phyloP scores from a whole-genome alignment of 1,140 invertebrate genomes.

The Theocolax elegans region DNA sequence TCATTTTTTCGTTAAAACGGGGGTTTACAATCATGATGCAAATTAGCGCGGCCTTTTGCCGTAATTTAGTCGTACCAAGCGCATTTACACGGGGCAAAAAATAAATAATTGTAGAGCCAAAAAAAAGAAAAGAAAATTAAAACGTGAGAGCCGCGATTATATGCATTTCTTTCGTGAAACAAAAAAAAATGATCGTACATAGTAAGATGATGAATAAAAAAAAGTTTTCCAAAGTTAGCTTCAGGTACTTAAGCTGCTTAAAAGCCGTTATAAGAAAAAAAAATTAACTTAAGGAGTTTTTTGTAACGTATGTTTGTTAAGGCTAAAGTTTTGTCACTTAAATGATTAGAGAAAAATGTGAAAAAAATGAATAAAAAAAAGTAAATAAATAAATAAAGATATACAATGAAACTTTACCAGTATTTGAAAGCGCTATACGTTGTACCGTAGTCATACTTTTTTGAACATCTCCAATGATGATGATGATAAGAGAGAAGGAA shows the following conservation, averaged over 20 bases:
- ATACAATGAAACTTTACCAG: conserved; percentile 57
- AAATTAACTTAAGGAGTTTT: conserved; percentile 63
- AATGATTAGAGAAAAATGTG: conserved; percentile 32
- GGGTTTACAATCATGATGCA: too few relatives aligned
- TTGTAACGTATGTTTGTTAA: conserved; percentile 67
- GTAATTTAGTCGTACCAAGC: conserved; percentile 66
- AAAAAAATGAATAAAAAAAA: not conserved
- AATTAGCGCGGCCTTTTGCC: conserved; percentile 54
- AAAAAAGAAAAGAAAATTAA: conserved; percentile 4
- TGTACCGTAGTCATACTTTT: conserved; percentile 48
- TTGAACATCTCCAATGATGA: conserved; percentile 34
- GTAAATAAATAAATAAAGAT: not conserved
- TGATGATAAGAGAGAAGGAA: conserved; percentile 40
- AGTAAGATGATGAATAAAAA: conserved; percentile 38
- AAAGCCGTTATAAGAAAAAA: conserved; percentile 56
- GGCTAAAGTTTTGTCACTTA: conserved; percentile 62
- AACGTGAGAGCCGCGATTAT: conserved; percentile 43
- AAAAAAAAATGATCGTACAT: conserved; percentile 28
- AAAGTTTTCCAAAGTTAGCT: conserved; percentile 63
- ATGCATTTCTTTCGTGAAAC: conserved; percentile 32
- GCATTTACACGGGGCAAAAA: conserved; percentile 59
- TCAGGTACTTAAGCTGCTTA: conserved; percentile 66
- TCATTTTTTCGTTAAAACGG: not conserved
- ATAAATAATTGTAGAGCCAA: not conserved
- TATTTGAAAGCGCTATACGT: conserved; percentile 60